Evolutionary conservation across 2,888 invertebrate species (phyloP).

Genomic region (Oscheius sp.): DNA sequence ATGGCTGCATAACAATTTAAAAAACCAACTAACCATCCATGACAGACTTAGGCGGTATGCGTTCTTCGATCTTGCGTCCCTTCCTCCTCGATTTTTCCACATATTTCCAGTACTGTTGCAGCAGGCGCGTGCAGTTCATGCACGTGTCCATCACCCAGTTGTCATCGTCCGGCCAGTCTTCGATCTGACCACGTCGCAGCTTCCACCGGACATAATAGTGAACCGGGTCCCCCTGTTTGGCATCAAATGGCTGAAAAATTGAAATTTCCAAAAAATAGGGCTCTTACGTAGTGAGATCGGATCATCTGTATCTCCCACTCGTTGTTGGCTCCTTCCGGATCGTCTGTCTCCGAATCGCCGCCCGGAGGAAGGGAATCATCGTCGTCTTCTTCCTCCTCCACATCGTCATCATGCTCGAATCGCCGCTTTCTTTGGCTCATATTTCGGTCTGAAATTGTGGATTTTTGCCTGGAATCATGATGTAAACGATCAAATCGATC

Average conservation of each 20-base stretch:
- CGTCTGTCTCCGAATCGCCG: neutral
- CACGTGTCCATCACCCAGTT: neutral
- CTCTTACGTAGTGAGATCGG: neutral
- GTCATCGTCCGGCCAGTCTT: neutral
- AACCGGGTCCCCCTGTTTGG: neutral
- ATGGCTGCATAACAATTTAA: too few relatives aligned
- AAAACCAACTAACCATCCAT: neutral
- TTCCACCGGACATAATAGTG: neutral
- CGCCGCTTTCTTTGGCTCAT: neutral
- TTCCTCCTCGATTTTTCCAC: neutral
- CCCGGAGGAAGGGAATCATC: neutral
- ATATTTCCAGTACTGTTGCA: neutral
- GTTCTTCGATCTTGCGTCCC: neutral
- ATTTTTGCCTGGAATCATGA: neutral
- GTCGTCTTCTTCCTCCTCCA: neutral
- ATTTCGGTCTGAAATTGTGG: too few relatives aligned
- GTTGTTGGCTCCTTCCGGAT: neutral
- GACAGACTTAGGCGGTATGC: neutral
- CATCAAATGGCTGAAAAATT: neutral
- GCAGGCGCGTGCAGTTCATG: neutral
- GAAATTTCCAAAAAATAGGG: neutral
- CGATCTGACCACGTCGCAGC: neutral
- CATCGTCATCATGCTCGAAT: neutral
- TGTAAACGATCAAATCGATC: neutral
- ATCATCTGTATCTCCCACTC: neutral